A percentile compares a stretch with the other conserved stretches of the same genome.
Conservation (phyloP, 1,140 invertebrate species). For the Trichonephila inaurata region DNA sequence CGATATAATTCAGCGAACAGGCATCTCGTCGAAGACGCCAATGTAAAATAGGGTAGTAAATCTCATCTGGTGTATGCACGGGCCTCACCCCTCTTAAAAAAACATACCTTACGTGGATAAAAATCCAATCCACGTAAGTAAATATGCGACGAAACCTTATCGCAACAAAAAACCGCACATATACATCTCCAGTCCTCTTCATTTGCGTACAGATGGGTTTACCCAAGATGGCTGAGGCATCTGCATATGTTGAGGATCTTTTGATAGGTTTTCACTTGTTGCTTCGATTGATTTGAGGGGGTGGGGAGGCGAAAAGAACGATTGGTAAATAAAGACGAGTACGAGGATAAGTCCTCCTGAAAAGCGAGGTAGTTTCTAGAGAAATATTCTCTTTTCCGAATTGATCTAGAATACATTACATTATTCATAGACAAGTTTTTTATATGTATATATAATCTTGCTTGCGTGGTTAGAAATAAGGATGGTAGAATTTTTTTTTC, state of each 20-base stretch:
- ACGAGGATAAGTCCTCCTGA: not conserved
- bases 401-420: conserved; percentile 27
- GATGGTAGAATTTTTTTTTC: not conserved
- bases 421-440: conserved; percentile 30
- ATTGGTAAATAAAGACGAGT: not conserved
- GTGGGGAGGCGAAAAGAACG: too few species aligned
- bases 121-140: conserved; percentile 40
- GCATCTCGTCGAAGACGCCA: not conserved
- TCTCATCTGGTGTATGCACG: not conserved
- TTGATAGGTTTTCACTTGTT: conserved; percentile 50
- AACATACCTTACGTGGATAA: conserved; percentile 24
- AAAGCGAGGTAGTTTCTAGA: not conserved
- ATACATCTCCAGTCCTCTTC: not conserved
- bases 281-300: conserved; percentile 47
- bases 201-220: conserved; percentile 70
- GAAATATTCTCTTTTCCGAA: conserved; percentile 9
- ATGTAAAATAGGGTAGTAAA: conserved; percentile 41
- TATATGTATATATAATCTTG: not conserved
- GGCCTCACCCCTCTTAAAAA: not conserved
- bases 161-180: not conserved
- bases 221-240: not conserved
- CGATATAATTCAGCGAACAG: not conserved
- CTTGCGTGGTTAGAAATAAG: not conserved
- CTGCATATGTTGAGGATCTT: conserved; percentile 53
- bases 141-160: conserved; percentile 19